A percentile compares a stretch with the other conserved stretches of the same genome.
These are phyloP conservation scores for Acropternis orthonyx DNA, from an alignment of 2,797 vertebrate genomes.

Conservation along the genomic window DNA sequence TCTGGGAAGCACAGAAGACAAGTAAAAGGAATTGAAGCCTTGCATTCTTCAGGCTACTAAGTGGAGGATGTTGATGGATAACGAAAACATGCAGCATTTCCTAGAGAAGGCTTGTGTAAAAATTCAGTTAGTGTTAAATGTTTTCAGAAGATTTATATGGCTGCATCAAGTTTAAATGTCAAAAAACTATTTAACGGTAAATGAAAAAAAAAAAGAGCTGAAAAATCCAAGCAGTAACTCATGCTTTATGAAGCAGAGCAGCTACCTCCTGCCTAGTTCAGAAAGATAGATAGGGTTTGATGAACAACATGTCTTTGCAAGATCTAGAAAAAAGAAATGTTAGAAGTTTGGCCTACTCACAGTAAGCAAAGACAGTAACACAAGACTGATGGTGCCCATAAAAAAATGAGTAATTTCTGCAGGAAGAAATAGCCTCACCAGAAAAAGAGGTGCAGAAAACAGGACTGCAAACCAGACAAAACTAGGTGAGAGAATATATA, in stretches of 20 bases:
- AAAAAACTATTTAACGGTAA: not conserved
- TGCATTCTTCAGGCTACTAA: not conserved
- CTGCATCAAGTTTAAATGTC: not conserved
- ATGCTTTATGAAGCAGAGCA: not conserved
- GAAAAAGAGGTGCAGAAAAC: not conserved
- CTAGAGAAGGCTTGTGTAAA: not conserved
- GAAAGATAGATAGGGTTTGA: not conserved
- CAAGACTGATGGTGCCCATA: not conserved
- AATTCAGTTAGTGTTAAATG: not conserved
- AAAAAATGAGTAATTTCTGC: conserved; percentile 9
- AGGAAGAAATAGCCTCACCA: not conserved
- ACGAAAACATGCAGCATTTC: not conserved
- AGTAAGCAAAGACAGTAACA: not conserved
- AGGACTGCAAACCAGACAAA: not conserved
- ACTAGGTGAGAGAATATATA: not conserved
- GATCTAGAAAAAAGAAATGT: not conserved
- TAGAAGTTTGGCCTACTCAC: not conserved
- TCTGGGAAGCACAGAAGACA: not conserved
- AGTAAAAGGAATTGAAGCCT: not conserved
- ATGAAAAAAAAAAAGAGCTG: not conserved
- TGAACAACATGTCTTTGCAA: not conserved
- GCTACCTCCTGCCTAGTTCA: not conserved
- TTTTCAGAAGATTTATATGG: not conserved
- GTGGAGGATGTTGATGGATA: not conserved
- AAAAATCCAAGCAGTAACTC: not conserved